Percentiles rank a stretch among this genome's conserved stretches.
These are phyloP conservation scores for Andrena minutula DNA, from an alignment of 2,888 invertebrate genomes.

Conservation along the genomic window DNA sequence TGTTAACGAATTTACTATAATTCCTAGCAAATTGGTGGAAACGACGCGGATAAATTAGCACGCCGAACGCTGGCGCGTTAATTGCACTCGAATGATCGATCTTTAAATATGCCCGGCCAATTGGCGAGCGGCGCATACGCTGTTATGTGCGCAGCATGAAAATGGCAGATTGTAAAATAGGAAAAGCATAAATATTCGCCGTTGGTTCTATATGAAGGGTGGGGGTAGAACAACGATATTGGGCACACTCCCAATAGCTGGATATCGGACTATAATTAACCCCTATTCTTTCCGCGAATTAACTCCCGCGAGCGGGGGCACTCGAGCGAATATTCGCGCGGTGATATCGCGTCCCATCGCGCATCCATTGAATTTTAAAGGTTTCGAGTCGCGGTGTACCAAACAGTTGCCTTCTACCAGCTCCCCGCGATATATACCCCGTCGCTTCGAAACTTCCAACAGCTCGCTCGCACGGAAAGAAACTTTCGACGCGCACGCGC, in stretches of 20 bases:
- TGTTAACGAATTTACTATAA: too few species aligned
- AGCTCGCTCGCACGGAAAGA: not conserved
- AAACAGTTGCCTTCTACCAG: too few species aligned
- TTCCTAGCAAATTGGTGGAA: not conserved
- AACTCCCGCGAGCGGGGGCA: conserved; percentile 34
- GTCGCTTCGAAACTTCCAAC: too few species aligned
- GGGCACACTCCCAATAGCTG: conserved; percentile 74
- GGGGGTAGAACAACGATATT: conserved; percentile 71
- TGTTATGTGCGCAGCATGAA: conserved; percentile 61
- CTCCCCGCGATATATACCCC: too few species aligned
- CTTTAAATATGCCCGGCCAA: conserved; percentile 45
- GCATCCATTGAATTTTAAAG: too few species aligned
- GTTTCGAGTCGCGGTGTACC: too few species aligned
- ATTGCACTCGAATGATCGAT: conserved; percentile 57
- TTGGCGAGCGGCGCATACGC: conserved; percentile 49
- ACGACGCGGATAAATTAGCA: conserved; percentile 7
- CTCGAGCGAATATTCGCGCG: conserved; percentile 39
- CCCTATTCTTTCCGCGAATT: conserved; percentile 72
- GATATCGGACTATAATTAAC: conserved; percentile 71
- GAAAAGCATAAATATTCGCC: conserved; percentile 69
- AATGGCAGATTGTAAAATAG: conserved; percentile 73
- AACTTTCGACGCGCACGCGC: conserved; percentile 22
- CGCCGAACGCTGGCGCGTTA: conserved; percentile 33
- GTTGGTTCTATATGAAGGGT: conserved; percentile 33
- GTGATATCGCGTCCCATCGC: not conserved